phyloP scores from a whole-genome alignment of 2,797 vertebrate genomes.

The Melanotaenia pygmaea region DNA sequence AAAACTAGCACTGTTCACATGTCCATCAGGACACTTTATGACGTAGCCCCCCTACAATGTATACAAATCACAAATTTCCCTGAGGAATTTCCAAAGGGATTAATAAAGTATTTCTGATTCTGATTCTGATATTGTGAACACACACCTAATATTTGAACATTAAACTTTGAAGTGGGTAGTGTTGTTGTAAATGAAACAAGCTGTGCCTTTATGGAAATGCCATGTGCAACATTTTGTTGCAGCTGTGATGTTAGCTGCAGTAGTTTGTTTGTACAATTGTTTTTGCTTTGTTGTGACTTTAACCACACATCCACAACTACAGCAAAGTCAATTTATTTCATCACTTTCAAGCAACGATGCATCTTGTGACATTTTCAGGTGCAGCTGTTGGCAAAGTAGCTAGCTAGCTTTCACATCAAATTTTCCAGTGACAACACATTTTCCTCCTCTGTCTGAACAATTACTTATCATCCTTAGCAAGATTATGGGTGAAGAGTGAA shows the following conservation, averaged over 20 bases:
- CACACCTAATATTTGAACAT: background rate
- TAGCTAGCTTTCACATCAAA: background rate
- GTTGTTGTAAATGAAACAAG: background rate
- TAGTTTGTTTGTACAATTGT: background rate
- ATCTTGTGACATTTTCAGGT: background rate
- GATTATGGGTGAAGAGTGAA: background rate
- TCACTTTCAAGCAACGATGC: background rate
- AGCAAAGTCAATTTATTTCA: background rate
- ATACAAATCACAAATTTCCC: background rate
- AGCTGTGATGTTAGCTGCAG: background rate
- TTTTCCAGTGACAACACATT: background rate
- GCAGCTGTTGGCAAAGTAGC: background rate
- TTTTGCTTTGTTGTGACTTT: background rate
- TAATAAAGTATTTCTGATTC: no score
- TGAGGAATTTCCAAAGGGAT: no score
- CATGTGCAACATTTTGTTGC: background rate
- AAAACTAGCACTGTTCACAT: background rate
- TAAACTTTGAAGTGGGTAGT: background rate
- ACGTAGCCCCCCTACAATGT: background rate
- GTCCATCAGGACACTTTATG: background rate
- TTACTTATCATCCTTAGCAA: background rate
- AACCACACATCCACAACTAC: background rate
- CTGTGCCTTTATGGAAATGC: background rate
- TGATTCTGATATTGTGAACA: background rate
- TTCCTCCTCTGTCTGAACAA: background rate